phyloP scores from a whole-genome alignment of 2,888 invertebrate genomes.

The Orchesellides sinensis region DNA sequence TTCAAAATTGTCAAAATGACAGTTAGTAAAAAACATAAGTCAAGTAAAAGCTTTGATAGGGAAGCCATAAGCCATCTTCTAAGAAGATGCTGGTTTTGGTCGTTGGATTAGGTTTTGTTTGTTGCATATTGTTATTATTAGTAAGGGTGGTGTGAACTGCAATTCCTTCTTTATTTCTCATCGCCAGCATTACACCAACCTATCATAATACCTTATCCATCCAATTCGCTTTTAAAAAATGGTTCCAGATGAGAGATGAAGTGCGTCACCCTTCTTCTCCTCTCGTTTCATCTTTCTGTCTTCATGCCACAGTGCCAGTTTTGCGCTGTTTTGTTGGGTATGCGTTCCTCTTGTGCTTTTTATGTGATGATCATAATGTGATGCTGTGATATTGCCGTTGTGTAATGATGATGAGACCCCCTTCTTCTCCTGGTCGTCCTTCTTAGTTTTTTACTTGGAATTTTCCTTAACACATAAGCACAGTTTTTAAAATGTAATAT shows the following conservation, averaged over 20 bases:
- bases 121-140: no score
- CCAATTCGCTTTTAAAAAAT: slow-evolving; percentile 30
- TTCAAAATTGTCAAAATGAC: slow-evolving; percentile 15
- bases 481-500: slow-evolving; percentile 7
- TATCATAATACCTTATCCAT: slow-evolving; percentile 24
- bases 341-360: background rate
- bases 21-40: no score
- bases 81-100: no score
- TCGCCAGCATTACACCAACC: slow-evolving; percentile 19
- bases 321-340: background rate
- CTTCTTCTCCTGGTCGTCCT: slow-evolving; percentile 1
- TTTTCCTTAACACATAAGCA: slow-evolving; percentile 37
- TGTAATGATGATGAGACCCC: background rate
- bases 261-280: slow-evolving; percentile 67
- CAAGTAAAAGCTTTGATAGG: no score
- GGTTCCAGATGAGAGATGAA: slow-evolving; percentile 74
- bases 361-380: background rate
- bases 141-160: slow-evolving; percentile 16
- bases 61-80: background rate
- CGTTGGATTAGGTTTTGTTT: no score
- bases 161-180: slow-evolving; percentile 26
- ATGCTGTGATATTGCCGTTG: background rate
- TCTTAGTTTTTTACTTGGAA: slow-evolving; percentile 20
- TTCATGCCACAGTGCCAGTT: no score
- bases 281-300: slow-evolving; percentile 42